These are phyloP conservation scores for Leptobrachium leishanense DNA, from an alignment of 2,113 vertebrate genomes.

Conservation along the genomic window DNA sequence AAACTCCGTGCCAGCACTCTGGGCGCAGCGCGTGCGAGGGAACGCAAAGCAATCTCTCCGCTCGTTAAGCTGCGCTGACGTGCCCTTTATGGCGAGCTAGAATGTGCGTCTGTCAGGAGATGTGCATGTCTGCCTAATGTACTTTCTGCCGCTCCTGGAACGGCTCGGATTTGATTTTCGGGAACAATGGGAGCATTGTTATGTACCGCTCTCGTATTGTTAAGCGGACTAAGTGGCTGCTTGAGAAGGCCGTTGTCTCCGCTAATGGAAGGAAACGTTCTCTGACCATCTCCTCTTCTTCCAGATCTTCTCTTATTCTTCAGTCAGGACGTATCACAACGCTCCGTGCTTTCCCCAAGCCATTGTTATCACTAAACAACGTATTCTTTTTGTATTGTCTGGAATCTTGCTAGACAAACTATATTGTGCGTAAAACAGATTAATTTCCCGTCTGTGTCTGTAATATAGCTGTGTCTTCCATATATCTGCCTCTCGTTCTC, in stretches of 20 bases:
- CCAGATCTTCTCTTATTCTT: no score
- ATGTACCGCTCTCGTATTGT: neutral
- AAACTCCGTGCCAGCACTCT: conserved; percentile 18
- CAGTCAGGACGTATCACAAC: no score
- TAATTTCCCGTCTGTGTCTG: no score
- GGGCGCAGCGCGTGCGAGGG: conserved; percentile 22
- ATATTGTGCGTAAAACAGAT: no score
- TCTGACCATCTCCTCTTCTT: no score
- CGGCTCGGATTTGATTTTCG: conserved; percentile 17
- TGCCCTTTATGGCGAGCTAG: conserved; percentile 24
- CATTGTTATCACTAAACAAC: no score
- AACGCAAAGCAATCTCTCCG: conserved; percentile 31
- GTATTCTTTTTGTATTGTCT: no score
- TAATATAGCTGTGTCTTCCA: no score
- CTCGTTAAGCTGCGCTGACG: conserved; percentile 40
- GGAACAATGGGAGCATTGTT: conserved; percentile 26
- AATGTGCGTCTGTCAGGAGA: conserved; percentile 2
- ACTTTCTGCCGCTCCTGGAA: conserved; percentile 7
- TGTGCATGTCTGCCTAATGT: conserved; percentile 11
- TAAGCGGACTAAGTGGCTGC: neutral
- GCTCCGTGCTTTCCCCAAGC: no score
- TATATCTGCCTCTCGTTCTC: no score
- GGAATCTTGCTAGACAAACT: no score
- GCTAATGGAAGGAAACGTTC: neutral
- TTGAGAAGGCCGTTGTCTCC: neutral